These are phyloP conservation scores for Anhinga rufa DNA, from an alignment of 2,113 vertebrate genomes.

Conservation along the genomic window DNA sequence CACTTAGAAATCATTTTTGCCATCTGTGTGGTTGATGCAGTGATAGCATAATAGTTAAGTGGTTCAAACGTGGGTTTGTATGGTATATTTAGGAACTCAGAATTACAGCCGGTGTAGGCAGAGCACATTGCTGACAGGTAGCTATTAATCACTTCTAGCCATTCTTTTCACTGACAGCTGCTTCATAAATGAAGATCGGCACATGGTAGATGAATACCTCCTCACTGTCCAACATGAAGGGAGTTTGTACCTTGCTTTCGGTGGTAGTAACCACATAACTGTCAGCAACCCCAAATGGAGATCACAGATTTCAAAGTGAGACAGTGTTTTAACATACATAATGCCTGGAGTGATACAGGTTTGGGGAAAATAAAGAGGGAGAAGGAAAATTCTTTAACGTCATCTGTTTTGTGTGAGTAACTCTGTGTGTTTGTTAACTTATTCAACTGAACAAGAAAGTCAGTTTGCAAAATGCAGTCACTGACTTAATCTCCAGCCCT, in stretches of 20 bases:
- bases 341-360: not conserved
- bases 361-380: not conserved
- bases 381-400: not conserved
- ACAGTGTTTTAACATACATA: not conserved
- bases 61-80: not conserved
- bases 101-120: not conserved
- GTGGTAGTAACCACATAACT: not conserved
- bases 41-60: not conserved
- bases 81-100: not conserved
- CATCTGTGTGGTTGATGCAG: slow-evolving; percentile 23
- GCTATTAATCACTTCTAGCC: slow-evolving; percentile 51
- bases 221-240: not conserved
- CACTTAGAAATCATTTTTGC: not conserved
- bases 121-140: slow-evolving; percentile 29
- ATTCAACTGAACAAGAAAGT: not conserved
- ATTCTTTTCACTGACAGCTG: not conserved
- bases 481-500: not conserved
- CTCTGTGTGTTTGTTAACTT: not conserved
- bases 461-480: not conserved
- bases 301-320: not conserved
- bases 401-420: not conserved
- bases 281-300: not conserved
- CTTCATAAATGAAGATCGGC: slow-evolving; percentile 24
- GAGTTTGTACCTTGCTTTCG: not conserved
- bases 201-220: not conserved